Evolutionary conservation across 2,888 invertebrate genomes (phyloP).

Genomic region (Coelogynopora nodosa): DNA sequence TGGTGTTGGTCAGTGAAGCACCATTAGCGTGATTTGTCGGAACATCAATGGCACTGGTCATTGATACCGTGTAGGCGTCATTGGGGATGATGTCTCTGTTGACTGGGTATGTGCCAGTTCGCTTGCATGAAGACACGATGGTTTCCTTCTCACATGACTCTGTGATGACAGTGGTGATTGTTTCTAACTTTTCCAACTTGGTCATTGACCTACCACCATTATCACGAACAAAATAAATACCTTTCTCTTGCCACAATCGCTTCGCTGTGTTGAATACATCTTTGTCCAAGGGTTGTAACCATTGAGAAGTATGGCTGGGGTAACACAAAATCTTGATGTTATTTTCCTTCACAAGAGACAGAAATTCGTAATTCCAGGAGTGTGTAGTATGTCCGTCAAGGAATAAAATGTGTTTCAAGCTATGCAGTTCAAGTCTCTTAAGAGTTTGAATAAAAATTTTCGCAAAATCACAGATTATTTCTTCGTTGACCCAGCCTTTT

Average conservation of each 20-base stretch:
- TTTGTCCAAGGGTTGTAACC: conserved; percentile 23
- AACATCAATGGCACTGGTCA: neutral
- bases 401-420: neutral
- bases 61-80: neutral
- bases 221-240: neutral
- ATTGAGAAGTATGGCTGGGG: conserved; percentile 6
- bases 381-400: conserved; percentile 1
- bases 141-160: conserved; percentile 6
- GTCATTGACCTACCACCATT: conserved; percentile 17
- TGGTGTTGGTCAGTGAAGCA: neutral
- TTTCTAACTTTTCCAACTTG: conserved; percentile 5
- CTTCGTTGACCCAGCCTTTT: neutral
- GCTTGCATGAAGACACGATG: neutral
- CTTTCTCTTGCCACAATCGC: neutral
- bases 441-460: neutral
- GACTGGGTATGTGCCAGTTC: neutral
- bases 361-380: conserved; percentile 11
- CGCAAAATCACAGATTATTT: neutral
- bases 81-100: neutral
- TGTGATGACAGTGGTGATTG: neutral
- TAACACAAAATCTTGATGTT: neutral
- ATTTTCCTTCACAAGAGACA: neutral
- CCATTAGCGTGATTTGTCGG: neutral
- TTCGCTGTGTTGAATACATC: conserved; percentile 5
- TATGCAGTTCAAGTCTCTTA: neutral